Base-by-base conservation (phyloP, 2,797 vertebrate species). In the Sebastes itinus region DNA sequence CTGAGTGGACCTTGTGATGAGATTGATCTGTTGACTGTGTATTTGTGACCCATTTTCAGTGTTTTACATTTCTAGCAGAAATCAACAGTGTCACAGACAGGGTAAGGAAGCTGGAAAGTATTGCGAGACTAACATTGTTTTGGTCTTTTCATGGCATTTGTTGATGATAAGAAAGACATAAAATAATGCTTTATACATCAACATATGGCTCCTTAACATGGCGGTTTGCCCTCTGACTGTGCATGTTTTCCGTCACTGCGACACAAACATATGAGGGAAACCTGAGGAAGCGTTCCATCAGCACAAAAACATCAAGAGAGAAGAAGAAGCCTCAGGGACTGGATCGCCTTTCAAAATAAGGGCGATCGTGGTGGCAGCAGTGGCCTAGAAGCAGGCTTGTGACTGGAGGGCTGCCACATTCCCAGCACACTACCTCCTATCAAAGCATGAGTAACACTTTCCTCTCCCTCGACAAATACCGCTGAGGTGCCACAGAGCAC, bases 311-410 rank as follows among this genome's bases (percentile, higher is more conserved):
- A 87, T 79, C 52, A 84, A 85, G 60, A 61, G 66, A 72, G 28
- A 49, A 49, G 46, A 73, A 58, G 46, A 73, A 60, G 81, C 83
- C 76, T 68, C 32, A 42, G 81, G 79, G 84, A 77, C 27, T 9
- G 32, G 60, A 64, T 88, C 79, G 71, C 70, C 67, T 88, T 90
- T 91, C 85, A 92, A 86, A 93, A 92, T 77, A 91, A 79, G 78
- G 90, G 90, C 72, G 72, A 90, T 86, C 59, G 75, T 78, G 88
- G 82, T 71, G 56, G 79, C 60, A 56, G 78, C 68, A 55, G 62
- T 72, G 71, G 55, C 68, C 75, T 70, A 23, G 55, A 83, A 81
- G 77, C 70, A 66, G 77, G 59, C 69, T 80, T 74, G 42, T 84
- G 80, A 80, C 66, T 80, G 58, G 46, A 83, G 71, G 42, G 60